phyloP scores from a whole-genome alignment of 2,888 invertebrate species.

The Seira musarum region DNA sequence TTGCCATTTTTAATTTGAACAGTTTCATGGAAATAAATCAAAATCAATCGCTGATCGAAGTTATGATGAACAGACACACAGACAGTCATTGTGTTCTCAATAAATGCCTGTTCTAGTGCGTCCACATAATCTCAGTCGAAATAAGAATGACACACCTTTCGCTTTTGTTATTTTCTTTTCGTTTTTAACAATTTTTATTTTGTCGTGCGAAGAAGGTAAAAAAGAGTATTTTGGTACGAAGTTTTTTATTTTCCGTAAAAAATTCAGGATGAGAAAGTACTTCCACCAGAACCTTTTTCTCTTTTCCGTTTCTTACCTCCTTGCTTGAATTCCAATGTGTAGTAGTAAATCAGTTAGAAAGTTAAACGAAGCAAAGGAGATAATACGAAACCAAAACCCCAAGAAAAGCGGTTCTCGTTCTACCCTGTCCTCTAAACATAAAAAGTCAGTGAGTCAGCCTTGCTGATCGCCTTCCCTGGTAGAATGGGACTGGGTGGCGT shows the following conservation, averaged over 20 bases:
- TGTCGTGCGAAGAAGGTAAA: slow-evolving; percentile 3
- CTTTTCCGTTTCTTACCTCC: slow-evolving; percentile 15
- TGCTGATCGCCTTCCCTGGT: background rate
- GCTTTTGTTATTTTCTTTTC: background rate
- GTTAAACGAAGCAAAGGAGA: slow-evolving; percentile 49
- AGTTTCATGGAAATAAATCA: too few species aligned
- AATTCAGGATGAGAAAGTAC: slow-evolving; percentile 12
- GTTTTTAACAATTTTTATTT: slow-evolving; percentile 4
- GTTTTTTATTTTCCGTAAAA: slow-evolving; percentile 4
- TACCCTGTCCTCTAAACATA: background rate
- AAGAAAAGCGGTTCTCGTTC: background rate
- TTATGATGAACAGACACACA: too few species aligned
- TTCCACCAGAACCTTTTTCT: slow-evolving; percentile 14
- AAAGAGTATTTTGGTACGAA: slow-evolving; percentile 3
- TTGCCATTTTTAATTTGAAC: too few species aligned
- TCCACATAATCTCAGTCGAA: slow-evolving; percentile 38
- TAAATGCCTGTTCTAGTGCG: too few species aligned
- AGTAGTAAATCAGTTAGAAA: slow-evolving; percentile 41
- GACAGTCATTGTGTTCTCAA: too few species aligned
- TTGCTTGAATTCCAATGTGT: background rate
- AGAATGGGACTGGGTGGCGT: background rate
- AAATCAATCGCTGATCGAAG: too few species aligned
- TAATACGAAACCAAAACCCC: slow-evolving; percentile 24
- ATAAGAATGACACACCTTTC: slow-evolving; percentile 31
- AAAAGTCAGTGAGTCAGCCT: background rate